These are phyloP conservation scores for Aphrocallistes beatrix DNA, from an alignment of 37 sponge, comb jelly and placozoan genomes.

Conservation along the genomic window DNA sequence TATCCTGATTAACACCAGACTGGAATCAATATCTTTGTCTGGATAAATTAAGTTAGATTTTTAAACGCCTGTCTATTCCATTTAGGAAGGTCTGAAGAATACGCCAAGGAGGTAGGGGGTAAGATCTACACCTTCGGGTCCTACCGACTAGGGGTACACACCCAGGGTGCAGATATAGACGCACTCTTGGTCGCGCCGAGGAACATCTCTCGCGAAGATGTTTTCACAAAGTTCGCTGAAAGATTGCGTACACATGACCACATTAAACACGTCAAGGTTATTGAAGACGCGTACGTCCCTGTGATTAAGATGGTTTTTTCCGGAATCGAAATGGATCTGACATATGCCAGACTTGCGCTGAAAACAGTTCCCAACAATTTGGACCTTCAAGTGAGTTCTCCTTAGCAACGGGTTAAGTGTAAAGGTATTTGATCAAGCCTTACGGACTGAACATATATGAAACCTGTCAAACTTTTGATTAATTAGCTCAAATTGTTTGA, in stretches of 20 bases:
- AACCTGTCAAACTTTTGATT: too few species aligned
- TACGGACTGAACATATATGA: too few species aligned
- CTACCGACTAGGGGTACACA: constrained; percentile 91
- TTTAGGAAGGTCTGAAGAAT: constrained; percentile 64
- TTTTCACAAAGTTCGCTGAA: constrained; percentile 74
- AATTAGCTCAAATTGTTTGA: too few species aligned
- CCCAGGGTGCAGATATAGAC: constrained; percentile 94
- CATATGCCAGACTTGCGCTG: constrained; percentile 88
- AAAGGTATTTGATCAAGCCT: too few species aligned
- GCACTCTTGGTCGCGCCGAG: constrained; percentile 89
- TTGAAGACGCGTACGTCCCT: constrained; percentile 95
- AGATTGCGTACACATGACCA: constrained; percentile 38
- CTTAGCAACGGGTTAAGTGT: too few species aligned
- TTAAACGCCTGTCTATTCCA: too few species aligned
- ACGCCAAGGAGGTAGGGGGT: constrained; percentile 76
- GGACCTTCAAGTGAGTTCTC: constrained; percentile 30
- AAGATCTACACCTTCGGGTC: constrained; percentile 98
- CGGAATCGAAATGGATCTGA: constrained; percentile 95
- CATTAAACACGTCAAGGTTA: constrained; percentile 64
- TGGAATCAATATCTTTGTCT: not conserved
- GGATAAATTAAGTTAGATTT: not conserved
- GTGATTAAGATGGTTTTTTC: constrained; percentile 93
- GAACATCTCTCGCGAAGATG: constrained; percentile 76
- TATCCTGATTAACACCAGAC: too few species aligned
- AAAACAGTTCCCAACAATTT: constrained; percentile 56